Conservation (phyloP, 2,888 invertebrate species). For the Gandaritis pyraliata region DNA sequence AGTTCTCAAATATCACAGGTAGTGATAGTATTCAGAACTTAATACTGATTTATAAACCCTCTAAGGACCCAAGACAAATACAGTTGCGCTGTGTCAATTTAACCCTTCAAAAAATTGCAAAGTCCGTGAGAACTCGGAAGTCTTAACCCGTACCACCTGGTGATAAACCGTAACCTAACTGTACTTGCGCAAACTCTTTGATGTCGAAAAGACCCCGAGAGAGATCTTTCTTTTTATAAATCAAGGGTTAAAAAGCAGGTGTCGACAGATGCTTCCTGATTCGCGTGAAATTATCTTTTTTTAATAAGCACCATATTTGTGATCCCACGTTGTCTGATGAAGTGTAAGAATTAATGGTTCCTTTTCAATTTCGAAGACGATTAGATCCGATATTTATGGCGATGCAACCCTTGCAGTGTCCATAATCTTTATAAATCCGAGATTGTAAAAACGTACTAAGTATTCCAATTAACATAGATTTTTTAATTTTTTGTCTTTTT, state of each 20-base stretch:
- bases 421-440: neutral
- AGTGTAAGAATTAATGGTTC: conserved; percentile 77
- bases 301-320: conserved; percentile 51
- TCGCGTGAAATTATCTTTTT: conserved; percentile 79
- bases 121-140: conserved; percentile 74
- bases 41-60: conserved; percentile 28
- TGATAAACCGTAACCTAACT: conserved; percentile 72
- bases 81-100: conserved; percentile 32
- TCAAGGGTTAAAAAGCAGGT: conserved; percentile 77
- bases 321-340: conserved; percentile 72
- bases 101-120: conserved; percentile 34
- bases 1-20: neutral
- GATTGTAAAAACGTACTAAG: neutral
- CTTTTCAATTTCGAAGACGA: conserved; percentile 54
- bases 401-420: conserved; percentile 21
- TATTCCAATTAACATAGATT: no score
- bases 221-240: conserved; percentile 43
- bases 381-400: conserved; percentile 45
- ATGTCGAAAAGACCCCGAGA: conserved; percentile 61
- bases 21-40: conserved; percentile 26
- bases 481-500: no score
- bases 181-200: conserved; percentile 72
- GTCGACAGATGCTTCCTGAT: conserved; percentile 79
- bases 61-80: conserved; percentile 34
- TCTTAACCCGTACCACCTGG: conserved; percentile 67